Evolutionary conservation across 1,140 invertebrate genomes (phyloP).

Genomic region (Drosophila miranda): DNA sequence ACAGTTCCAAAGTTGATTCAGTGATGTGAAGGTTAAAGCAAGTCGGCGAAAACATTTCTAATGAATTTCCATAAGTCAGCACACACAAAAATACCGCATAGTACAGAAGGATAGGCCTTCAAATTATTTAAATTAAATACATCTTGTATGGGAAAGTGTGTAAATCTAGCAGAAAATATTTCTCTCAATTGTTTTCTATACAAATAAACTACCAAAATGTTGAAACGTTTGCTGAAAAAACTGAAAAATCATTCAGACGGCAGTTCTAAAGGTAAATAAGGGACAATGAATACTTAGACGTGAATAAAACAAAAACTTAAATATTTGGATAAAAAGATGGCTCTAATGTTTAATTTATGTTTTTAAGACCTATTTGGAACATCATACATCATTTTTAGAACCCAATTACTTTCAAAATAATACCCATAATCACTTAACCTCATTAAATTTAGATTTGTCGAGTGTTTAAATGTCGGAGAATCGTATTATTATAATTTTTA

Average conservation of each 20-base stretch:
- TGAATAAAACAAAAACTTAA: not conserved
- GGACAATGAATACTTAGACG: not conserved
- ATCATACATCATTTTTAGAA: too few species aligned
- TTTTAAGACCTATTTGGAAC: too few species aligned
- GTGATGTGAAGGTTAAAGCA: slow-evolving; percentile 47
- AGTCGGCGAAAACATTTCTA: not conserved
- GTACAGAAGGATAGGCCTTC: not conserved
- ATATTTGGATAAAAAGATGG: not conserved
- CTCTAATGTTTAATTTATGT: not conserved
- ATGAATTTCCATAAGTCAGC: not conserved
- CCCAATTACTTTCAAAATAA: too few species aligned
- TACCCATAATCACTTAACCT: too few species aligned
- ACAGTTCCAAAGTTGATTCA: slow-evolving; percentile 32
- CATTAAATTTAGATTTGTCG: too few species aligned
- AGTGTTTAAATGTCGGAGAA: too few species aligned
- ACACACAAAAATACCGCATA: not conserved
- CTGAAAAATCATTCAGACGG: slow-evolving; percentile 22
- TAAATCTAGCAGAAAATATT: not conserved
- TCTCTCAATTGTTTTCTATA: too few species aligned
- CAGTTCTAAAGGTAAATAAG: slow-evolving; percentile 13
- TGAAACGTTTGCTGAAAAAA: slow-evolving; percentile 44
- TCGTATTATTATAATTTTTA: too few species aligned
- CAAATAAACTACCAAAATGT: slow-evolving; percentile 34
- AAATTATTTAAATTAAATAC: not conserved
- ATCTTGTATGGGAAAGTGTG: not conserved